These are phyloP conservation scores for Dasypus novemcinctus DNA, from an alignment of 2,113 vertebrate species.

Conservation along the genomic window DNA sequence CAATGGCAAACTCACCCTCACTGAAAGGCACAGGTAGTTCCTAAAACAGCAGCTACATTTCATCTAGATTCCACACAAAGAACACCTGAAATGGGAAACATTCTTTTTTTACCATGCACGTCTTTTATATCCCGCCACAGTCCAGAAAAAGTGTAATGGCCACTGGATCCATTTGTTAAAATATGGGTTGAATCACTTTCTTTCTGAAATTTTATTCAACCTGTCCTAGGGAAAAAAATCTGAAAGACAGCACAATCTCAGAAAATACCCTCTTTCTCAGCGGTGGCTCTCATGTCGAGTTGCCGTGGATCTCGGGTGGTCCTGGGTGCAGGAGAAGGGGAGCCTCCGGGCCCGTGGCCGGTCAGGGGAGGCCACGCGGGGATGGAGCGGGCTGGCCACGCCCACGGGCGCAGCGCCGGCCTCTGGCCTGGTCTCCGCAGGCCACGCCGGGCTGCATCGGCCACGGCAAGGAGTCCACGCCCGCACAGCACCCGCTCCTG, in stretches of 20 bases:
- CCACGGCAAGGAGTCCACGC: not conserved
- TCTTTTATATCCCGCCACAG: not conserved
- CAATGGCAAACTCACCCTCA: not conserved
- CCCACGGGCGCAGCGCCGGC: accelerated
- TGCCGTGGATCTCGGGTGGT: not conserved
- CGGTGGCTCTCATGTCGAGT: not conserved
- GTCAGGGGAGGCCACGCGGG: not conserved
- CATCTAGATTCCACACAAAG: not conserved
- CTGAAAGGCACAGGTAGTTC: not conserved
- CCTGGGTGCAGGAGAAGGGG: not conserved
- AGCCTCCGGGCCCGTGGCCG: not conserved
- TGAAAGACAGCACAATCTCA: not conserved
- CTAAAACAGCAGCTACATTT: not conserved
- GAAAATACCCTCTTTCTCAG: not conserved
- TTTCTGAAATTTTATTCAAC: conserved; percentile 1
- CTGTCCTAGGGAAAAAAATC: not conserved
- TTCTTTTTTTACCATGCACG: not conserved
- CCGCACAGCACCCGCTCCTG: not conserved
- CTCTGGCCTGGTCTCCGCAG: not conserved
- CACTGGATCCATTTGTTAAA: not conserved
- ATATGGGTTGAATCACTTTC: not conserved
- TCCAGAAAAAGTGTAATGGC: not conserved
- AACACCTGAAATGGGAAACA: not conserved
- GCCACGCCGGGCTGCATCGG: not conserved
- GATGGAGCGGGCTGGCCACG: not conserved